Conservation (phyloP, 2,888 invertebrate species). For the Monopis laevigella region DNA sequence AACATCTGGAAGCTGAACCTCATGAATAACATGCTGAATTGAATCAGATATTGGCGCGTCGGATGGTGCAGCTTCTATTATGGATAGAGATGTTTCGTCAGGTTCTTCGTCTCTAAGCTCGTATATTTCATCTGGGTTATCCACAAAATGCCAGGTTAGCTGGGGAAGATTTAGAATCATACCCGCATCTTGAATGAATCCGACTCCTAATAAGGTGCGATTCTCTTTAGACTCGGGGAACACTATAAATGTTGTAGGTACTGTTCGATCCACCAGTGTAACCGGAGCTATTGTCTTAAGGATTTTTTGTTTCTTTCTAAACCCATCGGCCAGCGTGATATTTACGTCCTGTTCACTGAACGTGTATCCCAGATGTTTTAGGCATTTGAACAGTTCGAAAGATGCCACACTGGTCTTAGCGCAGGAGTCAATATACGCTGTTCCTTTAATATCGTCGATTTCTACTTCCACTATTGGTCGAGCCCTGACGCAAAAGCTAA, state of each 20-base stretch:
- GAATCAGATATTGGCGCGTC: no score
- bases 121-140: constrained; percentile 21
- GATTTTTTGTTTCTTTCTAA: constrained; percentile 13
- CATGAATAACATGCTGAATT: no score
- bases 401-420: constrained; percentile 19
- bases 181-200: constrained; percentile 22
- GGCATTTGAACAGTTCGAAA: constrained; percentile 12
- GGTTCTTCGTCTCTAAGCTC: constrained; percentile 15
- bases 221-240: constrained; percentile 20
- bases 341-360: constrained; percentile 11
- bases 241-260: constrained; percentile 20
- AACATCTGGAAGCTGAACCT: no score
- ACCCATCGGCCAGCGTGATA: constrained; percentile 18
- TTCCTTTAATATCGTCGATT: neutral
- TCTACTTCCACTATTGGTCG: no score
- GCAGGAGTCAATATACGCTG: constrained; percentile 16
- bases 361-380: constrained; percentile 10
- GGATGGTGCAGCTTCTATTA: no score
- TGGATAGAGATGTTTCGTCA: no score
- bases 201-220: constrained; percentile 21
- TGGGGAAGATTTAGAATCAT: constrained; percentile 24
- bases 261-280: constrained; percentile 8
- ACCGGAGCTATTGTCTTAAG: constrained; percentile 13
- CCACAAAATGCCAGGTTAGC: constrained; percentile 18
- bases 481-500: no score